Evolutionary conservation across 2,888 invertebrate genomes (phyloP), one percentile per base, ranked within the genome.

Genomic region (Lysandra bellargus): DNA sequence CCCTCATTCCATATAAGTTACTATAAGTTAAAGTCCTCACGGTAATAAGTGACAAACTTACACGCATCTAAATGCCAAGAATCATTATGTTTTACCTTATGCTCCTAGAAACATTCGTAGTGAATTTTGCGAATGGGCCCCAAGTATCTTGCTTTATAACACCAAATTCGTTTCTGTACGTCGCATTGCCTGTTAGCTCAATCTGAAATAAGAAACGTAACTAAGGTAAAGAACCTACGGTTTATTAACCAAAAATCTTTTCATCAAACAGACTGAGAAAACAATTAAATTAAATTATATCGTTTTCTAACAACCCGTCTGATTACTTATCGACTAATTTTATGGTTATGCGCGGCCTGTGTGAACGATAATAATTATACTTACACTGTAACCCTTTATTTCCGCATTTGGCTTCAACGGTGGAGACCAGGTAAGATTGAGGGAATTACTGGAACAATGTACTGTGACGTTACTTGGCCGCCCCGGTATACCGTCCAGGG

Each of bases 401-500:
- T 96, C 96, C 0, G 98, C 98, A 83, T 98, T 97, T 1, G 97
- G 97, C 80, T 95, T 95, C 9, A 91, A 87, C 0, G 98, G 98
- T 0, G 96, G 95, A 78, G 95, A 95, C 98, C 98, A 98, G 1
- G 95, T 95, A 2, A 97, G 95, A 80, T 95, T 95, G 64, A 98
- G 96, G 82, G 86, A 87, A 60, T 89, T 87, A 17, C 85, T 85
- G 9, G 93, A 92, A 87, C 98, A 98, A n/a, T 93, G 90, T 1
- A 97, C 95, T 6, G 92, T 90, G 0, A 97, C 95, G 86, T 97
- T 96, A 81, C 95, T 95, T 0, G 98, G 98, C 80, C 96, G 96
- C 73, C 97, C 96, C 0, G 98, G 96, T 17, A 96, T 96, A 2
- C 98, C 98, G 88, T 98, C 98, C 92, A 97, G 95, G 0, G 98